Conservation (phyloP, 2,888 invertebrate species). For the Chymomyza procnemis region DNA sequence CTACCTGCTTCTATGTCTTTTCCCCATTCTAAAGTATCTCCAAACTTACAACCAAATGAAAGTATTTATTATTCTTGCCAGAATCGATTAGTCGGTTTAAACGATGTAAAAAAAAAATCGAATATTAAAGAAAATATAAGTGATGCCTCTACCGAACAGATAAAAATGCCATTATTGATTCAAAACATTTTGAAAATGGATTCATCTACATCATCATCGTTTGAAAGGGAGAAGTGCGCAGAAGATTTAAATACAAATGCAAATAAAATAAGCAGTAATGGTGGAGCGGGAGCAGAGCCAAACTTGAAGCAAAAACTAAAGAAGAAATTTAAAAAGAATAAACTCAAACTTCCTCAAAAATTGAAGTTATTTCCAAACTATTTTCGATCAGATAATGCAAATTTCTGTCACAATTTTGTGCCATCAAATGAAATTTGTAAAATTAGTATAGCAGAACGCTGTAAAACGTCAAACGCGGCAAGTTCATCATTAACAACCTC, state of each 20-base stretch:
- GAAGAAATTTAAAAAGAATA: slow-evolving; percentile 58
- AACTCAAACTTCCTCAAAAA: slow-evolving; percentile 52
- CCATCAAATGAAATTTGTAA: slow-evolving; percentile 62
- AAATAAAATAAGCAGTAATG: background rate
- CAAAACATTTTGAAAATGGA: slow-evolving; percentile 13
- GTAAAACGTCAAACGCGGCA: slow-evolving; percentile 33
- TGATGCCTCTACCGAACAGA: background rate
- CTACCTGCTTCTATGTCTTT: slow-evolving; percentile 52
- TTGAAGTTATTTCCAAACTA: slow-evolving; percentile 65
- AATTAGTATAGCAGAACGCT: slow-evolving; percentile 58
- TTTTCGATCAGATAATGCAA: slow-evolving; percentile 66
- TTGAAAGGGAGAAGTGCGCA: background rate
- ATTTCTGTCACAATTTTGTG: slow-evolving; percentile 69
- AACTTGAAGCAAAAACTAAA: slow-evolving; percentile 48
- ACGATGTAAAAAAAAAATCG: slow-evolving; percentile 11
- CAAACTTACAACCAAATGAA: slow-evolving; percentile 14
- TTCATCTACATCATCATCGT: background rate
- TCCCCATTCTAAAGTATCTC: slow-evolving; percentile 49
- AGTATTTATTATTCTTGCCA: background rate
- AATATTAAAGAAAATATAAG: slow-evolving; percentile 19
- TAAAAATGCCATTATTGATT: slow-evolving; percentile 16
- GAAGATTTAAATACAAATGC: background rate
- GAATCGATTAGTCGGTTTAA: slow-evolving; percentile 10
- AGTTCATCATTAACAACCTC: slow-evolving; percentile 1
- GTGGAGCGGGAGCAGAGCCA: slow-evolving; percentile 4